A percentile compares a stretch with the other conserved stretches of the same genome.
Conservation (phyloP, 1,140 invertebrate genomes). For the Cecropterus lyciades region DNA sequence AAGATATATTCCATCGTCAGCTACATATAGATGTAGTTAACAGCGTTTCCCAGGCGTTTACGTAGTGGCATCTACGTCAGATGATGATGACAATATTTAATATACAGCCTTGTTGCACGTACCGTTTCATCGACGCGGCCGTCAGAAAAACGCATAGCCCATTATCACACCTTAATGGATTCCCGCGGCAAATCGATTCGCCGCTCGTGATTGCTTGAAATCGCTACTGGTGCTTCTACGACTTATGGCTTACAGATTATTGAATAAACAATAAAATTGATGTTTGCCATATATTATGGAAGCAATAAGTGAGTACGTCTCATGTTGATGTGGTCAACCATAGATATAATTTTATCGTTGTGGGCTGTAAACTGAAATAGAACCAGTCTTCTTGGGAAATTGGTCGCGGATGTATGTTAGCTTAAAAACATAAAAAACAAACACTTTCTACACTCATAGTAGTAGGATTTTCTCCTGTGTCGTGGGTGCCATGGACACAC, state of each 20-base stretch:
- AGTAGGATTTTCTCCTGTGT: too few relatives aligned
- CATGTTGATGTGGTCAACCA: not conserved
- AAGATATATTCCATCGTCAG: too few relatives aligned
- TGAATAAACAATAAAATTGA: constrained; percentile 6
- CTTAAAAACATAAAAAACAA: too few relatives aligned
- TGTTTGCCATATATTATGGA: not conserved
- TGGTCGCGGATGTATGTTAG: too few relatives aligned
- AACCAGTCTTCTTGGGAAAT: too few relatives aligned
- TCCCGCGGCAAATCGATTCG: constrained; percentile 41
- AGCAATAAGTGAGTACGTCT: not conserved
- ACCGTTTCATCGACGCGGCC: constrained; percentile 15
- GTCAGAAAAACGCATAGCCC: constrained; percentile 26
- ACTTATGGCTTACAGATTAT: constrained; percentile 1
- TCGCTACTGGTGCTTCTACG: constrained; percentile 25
- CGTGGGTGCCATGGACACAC: too few relatives aligned
- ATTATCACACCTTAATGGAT: constrained; percentile 46
- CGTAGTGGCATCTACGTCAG: too few relatives aligned
- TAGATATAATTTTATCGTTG: not conserved
- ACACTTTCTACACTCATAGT: too few relatives aligned
- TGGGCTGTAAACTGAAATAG: too few relatives aligned
- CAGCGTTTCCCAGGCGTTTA: too few relatives aligned
- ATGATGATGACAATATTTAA: not conserved
- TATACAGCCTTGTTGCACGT: not conserved
- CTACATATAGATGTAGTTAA: too few relatives aligned
- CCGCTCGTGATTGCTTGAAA: constrained; percentile 35